These are phyloP conservation scores for Parauchenoglanis punctatus DNA, from an alignment of 2,797 vertebrate genomes.

Conservation along the genomic window DNA sequence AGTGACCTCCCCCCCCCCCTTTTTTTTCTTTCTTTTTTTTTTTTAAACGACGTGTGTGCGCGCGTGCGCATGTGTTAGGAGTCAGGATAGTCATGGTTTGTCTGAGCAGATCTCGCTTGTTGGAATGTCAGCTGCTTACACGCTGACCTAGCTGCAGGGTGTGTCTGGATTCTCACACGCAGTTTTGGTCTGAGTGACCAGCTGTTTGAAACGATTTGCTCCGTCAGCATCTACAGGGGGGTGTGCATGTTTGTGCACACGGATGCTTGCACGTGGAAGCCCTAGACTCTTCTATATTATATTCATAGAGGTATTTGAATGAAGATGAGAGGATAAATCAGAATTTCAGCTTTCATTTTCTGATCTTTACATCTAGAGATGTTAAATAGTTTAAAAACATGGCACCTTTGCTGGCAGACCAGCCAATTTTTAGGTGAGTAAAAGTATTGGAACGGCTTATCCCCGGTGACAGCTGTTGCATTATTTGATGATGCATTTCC, in stretches of 20 bases:
- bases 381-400: background rate
- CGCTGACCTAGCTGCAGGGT: slow-evolving; percentile 21
- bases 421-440: background rate
- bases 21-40: too few relatives aligned
- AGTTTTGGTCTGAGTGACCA: slow-evolving; percentile 39
- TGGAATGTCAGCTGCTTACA: slow-evolving; percentile 48
- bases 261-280: background rate
- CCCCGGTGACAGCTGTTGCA: background rate
- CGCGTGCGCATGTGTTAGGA: slow-evolving; percentile 11
- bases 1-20: too few relatives aligned
- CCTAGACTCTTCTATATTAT: background rate
- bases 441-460: background rate
- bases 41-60: background rate
- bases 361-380: background rate
- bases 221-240: slow-evolving; percentile 40
- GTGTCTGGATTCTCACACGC: slow-evolving; percentile 28
- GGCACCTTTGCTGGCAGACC: background rate
- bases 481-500: background rate
- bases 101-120: slow-evolving; percentile 20
- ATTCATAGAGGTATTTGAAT: background rate
- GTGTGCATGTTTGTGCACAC: background rate
- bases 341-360: background rate
- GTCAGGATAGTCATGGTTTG: slow-evolving; percentile 15
- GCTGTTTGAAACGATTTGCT: slow-evolving; percentile 51
- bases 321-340: background rate